A percentile compares a stretch with the other conserved stretches of the same genome.
phyloP scores from a whole-genome alignment of 2,888 invertebrate genomes.

The Seira musarum region DNA sequence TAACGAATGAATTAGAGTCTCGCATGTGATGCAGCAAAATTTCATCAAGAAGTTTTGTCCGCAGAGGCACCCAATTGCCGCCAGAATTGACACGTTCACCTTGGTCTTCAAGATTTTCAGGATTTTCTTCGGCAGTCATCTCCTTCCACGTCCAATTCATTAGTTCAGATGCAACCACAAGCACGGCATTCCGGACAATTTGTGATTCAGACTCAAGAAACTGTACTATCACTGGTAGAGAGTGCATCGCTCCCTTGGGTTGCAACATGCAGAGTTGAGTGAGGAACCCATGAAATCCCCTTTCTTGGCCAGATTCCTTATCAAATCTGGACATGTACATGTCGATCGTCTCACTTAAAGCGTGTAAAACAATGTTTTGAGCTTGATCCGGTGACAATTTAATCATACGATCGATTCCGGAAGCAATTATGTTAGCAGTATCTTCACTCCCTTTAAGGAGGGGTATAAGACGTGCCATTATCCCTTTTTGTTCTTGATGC shows the following conservation, averaged over 20 bases:
- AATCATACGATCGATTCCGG: slow-evolving; percentile 53
- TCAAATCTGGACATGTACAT: slow-evolving; percentile 52
- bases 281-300: slow-evolving; percentile 59
- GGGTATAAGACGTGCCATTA: slow-evolving; percentile 60
- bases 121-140: slow-evolving; percentile 17
- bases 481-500: slow-evolving; percentile 62
- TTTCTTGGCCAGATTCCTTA: slow-evolving; percentile 59
- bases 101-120: slow-evolving; percentile 25
- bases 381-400: slow-evolving; percentile 46
- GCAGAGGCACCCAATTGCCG: slow-evolving; percentile 32
- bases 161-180: slow-evolving; percentile 21
- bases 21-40: slow-evolving; percentile 55
- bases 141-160: slow-evolving; percentile 38
- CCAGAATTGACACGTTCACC: slow-evolving; percentile 1
- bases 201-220: slow-evolving; percentile 65
- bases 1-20: slow-evolving; percentile 60
- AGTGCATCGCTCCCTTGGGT: slow-evolving; percentile 53
- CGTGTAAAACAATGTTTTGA: slow-evolving; percentile 25
- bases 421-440: slow-evolving; percentile 54
- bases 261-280: slow-evolving; percentile 48
- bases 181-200: slow-evolving; percentile 44
- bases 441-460: slow-evolving; percentile 60
- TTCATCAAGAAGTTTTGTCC: slow-evolving; percentile 41
- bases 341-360: slow-evolving; percentile 55
- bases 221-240: slow-evolving; percentile 60